These are phyloP conservation scores for Sebastes hubbsi DNA, from an alignment of 2,797 vertebrate species.

Conservation along the genomic window DNA sequence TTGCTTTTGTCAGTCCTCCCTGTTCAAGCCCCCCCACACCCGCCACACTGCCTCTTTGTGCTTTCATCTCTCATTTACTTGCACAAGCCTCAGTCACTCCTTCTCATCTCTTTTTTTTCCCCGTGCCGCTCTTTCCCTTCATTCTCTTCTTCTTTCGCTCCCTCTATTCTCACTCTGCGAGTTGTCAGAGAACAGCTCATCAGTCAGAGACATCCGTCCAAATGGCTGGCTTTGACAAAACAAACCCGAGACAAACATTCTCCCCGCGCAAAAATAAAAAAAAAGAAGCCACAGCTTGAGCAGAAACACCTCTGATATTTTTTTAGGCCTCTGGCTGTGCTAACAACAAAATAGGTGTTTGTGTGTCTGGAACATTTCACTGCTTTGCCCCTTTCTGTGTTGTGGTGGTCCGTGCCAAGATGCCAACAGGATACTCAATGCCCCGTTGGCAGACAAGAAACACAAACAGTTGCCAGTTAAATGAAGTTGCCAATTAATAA, in stretches of 20 bases:
- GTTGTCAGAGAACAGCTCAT: constrained; percentile 62
- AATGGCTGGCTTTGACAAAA: constrained; percentile 65
- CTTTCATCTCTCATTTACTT: constrained; percentile 72
- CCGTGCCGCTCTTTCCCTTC: background rate
- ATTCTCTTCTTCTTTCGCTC: constrained; percentile 8
- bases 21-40: constrained; percentile 37
- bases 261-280: constrained; percentile 8
- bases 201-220: constrained; percentile 60
- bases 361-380: constrained; percentile 60
- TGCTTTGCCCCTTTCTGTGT: constrained; percentile 52
- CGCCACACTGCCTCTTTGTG: constrained; percentile 61
- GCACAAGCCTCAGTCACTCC: constrained; percentile 52
- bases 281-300: constrained; percentile 58
- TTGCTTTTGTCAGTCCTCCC: constrained; percentile 72
- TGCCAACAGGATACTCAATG: constrained; percentile 50
- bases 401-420: constrained; percentile 45
- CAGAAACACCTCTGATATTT: constrained; percentile 63
- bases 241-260: constrained; percentile 54
- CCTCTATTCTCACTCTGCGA: constrained; percentile 39
- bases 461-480: constrained; percentile 47
- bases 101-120: constrained; percentile 26
- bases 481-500: constrained; percentile 64
- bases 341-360: constrained; percentile 71
- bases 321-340: constrained; percentile 61
- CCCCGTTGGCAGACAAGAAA: constrained; percentile 49